Conservation (phyloP, 2,888 invertebrate species). For the Drosophila sordidapex region DNA sequence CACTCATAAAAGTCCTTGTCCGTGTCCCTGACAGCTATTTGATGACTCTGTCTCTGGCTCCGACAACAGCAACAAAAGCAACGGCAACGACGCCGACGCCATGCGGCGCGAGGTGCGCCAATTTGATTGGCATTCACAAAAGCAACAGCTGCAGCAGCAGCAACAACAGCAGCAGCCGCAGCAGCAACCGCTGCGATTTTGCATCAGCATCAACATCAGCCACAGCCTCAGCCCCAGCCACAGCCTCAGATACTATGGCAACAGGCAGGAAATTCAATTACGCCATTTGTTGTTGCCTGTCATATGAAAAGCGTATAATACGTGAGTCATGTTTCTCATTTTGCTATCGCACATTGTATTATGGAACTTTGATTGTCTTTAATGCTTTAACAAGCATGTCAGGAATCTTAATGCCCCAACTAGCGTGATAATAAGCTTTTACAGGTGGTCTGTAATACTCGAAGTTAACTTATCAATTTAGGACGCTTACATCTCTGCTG, state of each 20-base stretch:
- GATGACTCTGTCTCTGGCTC: conserved; percentile 53
- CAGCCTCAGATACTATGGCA: conserved; percentile 13
- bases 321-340: conserved; percentile 24
- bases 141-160: conserved; percentile 30
- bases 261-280: conserved; percentile 60
- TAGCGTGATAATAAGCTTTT: not conserved
- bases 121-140: conserved; percentile 73
- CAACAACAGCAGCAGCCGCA: conserved; percentile 12
- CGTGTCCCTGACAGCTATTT: conserved; percentile 64
- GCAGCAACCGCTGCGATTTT: conserved; percentile 37
- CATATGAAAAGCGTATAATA: conserved; percentile 39
- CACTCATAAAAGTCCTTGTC: conserved; percentile 35
- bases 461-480: not conserved
- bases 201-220: conserved; percentile 24
- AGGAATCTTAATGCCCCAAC: not conserved
- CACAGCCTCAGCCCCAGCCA: conserved; percentile 2
- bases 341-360: not conserved
- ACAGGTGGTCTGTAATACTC: not conserved
- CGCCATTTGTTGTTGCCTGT: conserved; percentile 57
- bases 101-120: conserved; percentile 69
- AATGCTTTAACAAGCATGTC: conserved; percentile 4
- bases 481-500: not conserved
- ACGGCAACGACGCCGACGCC: conserved; percentile 31
- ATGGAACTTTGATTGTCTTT: conserved; percentile 14
- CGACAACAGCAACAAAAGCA: conserved; percentile 10